Conservation (phyloP, 2,888 invertebrate species). For the Tridacna crocea region DNA sequence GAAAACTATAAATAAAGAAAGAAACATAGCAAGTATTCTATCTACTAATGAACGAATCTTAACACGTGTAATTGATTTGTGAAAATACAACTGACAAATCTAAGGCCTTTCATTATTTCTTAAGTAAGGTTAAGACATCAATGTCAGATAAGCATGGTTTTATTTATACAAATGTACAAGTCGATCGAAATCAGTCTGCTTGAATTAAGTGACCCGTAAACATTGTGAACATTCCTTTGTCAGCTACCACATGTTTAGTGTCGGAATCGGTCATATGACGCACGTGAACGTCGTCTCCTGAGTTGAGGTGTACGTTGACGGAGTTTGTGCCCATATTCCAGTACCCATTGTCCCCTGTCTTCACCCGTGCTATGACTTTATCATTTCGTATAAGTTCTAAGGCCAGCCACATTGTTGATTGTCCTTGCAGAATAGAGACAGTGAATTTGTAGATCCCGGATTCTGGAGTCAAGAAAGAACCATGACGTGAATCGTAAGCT, state of each 20-base stretch:
- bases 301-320: slow-evolving; percentile 44
- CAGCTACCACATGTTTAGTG: slow-evolving; percentile 38
- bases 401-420: slow-evolving; percentile 55
- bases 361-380: slow-evolving; percentile 48
- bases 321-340: slow-evolving; percentile 61
- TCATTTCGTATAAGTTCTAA: slow-evolving; percentile 49
- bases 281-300: slow-evolving; percentile 59
- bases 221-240: slow-evolving; percentile 53
- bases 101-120: no score
- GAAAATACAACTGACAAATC: no score
- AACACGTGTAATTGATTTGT: no score
- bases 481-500: slow-evolving; percentile 78
- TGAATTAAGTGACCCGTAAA: slow-evolving; percentile 57
- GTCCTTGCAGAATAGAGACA: slow-evolving; percentile 50
- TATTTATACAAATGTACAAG: not conserved
- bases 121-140: no score
- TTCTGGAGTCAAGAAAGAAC: slow-evolving; percentile 79
- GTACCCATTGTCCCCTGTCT: slow-evolving; percentile 63
- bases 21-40: no score
- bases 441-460: slow-evolving; percentile 80
- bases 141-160: no score
- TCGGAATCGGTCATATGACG: slow-evolving; percentile 59
- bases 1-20: no score
- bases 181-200: slow-evolving; percentile 32
- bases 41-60: no score